These are phyloP conservation scores for Condylura cristata DNA, from an alignment of 2,113 vertebrate species.

Conservation along the genomic window DNA sequence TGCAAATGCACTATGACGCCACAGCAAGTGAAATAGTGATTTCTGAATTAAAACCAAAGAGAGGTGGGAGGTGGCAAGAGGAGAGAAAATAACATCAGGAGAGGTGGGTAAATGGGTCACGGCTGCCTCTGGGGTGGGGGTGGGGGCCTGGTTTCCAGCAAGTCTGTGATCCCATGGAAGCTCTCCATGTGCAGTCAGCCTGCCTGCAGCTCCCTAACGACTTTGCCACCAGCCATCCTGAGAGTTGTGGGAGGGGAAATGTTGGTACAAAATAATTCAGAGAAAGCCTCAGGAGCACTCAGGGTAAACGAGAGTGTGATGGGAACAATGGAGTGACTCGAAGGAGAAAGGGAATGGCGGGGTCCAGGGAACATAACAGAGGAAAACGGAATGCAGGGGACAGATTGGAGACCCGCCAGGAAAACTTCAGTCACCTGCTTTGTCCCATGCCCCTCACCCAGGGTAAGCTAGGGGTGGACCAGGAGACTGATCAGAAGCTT, in stretches of 20 bases:
- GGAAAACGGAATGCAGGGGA: neutral
- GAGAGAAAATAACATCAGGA: constrained; percentile 13
- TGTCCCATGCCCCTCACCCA: neutral
- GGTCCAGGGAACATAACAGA: neutral
- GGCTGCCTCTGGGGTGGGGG: neutral
- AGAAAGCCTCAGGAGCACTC: neutral
- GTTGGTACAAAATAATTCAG: neutral
- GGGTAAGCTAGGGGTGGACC: neutral
- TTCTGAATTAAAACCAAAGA: constrained; percentile 46
- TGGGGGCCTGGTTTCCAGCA: neutral
- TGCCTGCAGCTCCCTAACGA: neutral
- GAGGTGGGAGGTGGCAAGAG: neutral
- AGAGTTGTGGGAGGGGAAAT: neutral
- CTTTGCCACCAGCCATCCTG: neutral
- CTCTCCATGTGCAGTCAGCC: neutral
- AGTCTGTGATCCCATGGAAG: neutral
- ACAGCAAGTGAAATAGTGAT: neutral
- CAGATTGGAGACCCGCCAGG: neutral
- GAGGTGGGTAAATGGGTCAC: neutral
- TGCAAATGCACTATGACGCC: neutral
- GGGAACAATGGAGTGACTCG: too few species aligned
- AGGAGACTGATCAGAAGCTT: neutral
- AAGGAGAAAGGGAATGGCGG: neutral
- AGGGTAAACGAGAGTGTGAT: neutral
- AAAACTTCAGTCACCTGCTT: neutral